Evolutionary conservation across 2,888 invertebrate genomes (phyloP).

Genomic region (Liopterus haemorrhoidalis): DNA sequence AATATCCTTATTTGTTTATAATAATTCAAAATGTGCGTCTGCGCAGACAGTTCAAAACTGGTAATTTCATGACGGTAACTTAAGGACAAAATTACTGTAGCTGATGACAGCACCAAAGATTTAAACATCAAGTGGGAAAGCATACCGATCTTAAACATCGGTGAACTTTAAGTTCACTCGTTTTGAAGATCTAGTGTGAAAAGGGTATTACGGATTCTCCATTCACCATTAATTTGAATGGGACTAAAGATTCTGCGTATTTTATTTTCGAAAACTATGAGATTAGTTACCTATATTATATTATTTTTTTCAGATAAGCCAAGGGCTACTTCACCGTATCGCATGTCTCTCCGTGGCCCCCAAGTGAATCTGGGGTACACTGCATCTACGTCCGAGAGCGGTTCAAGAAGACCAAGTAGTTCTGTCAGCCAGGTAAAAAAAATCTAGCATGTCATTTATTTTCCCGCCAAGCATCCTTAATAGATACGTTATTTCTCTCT

Average conservation of each 20-base stretch:
- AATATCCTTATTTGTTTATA: no score
- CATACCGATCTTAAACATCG: background rate
- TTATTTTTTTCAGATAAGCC: slow-evolving; percentile 37
- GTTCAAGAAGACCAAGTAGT: slow-evolving; percentile 64
- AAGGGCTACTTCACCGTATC: slow-evolving; percentile 54
- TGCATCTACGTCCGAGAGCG: slow-evolving; percentile 51
- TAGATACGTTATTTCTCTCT: no score
- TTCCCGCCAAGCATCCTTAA: no score
- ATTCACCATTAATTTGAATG: background rate
- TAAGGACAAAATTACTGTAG: no score
- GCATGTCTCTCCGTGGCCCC: slow-evolving; percentile 48
- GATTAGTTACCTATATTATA: background rate
- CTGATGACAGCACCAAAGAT: no score
- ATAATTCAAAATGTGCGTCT: no score
- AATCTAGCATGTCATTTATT: no score
- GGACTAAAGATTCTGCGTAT: background rate
- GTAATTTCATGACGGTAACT: no score
- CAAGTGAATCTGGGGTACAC: slow-evolving; percentile 48
- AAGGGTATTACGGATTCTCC: background rate
- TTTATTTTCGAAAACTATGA: background rate
- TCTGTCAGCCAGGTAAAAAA: slow-evolving; percentile 64
- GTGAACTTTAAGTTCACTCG: background rate
- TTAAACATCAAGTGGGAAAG: background rate
- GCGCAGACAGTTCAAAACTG: no score
- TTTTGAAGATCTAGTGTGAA: background rate